Evolutionary conservation across 2,888 invertebrate species (phyloP), one percentile per base, ranked within the genome.

Genomic region (Pachydiplax longipennis): DNA sequence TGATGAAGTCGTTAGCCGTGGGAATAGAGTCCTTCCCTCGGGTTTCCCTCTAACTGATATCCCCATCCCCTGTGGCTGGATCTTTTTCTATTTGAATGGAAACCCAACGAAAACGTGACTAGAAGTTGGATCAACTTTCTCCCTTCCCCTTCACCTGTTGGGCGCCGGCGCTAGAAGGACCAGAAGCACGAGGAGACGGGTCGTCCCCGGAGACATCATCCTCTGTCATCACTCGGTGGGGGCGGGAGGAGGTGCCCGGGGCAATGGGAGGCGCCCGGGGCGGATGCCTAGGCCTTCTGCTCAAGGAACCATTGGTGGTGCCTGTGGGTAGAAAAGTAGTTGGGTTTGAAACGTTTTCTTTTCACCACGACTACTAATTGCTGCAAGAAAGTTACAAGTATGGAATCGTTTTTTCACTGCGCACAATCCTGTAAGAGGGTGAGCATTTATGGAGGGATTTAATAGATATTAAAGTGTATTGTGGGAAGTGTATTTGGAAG

Each of bases 201-300:
- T 58, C 83, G 83, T 61, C 87, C 87, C 58, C 31, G 61, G 61
- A 37, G 87, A 61, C 61, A 25, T 87, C 87, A 87, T 87, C 87
- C 87, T 87, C 25, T 58, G 61, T 61, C 87, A 61, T 87, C 87
- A 87, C 65, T 61, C 40, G 73, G 25, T 13, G 73, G 73, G 25
- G 73, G 10, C 13, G 31, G 37, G 31, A 4, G 83, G 58, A 13
- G 31, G 53, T 2, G 82, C n/a, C 12, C 10, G 82, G 48, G 53
- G 25, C 48, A 3, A 3, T 40, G 81, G 80, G 44, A 22, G 82
- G 82, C 48, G 53, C 25, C 31, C 25, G n/a, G 25, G 44, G 82
- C 48, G 31, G 25, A 48, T 15, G 31, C 6, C 31, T n/a, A 15
- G 3, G 0, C n/a, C 18, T 37, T n/a, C n/a, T 37, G n/a, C 3